phyloP scores from a whole-genome alignment of 1,140 invertebrate species.

The Drosophila sp. region DNA sequence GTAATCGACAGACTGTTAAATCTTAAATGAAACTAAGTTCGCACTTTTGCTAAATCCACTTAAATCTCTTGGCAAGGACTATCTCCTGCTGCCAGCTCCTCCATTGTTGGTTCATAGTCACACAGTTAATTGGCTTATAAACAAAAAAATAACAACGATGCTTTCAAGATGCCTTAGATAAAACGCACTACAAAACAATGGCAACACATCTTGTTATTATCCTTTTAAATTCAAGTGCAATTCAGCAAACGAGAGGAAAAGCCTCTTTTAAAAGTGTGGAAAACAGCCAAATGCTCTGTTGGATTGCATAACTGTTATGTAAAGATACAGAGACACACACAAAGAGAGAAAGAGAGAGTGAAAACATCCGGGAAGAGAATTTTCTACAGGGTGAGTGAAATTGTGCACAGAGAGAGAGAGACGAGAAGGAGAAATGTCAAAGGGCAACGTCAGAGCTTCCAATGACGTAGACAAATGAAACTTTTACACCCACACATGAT shows the following conservation, averaged over 20 bases:
- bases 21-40: not conserved
- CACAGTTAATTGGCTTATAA: slow-evolving; percentile 20
- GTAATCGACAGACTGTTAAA: not conserved
- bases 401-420: slow-evolving; percentile 23
- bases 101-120: slow-evolving; percentile 13
- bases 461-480: slow-evolving; percentile 59
- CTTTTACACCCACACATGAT: slow-evolving; percentile 36
- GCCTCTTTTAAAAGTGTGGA: slow-evolving; percentile 32
- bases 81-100: not conserved
- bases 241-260: slow-evolving; percentile 26
- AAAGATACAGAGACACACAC: slow-evolving; percentile 33
- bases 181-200: slow-evolving; percentile 52
- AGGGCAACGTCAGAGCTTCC: slow-evolving; percentile 44
- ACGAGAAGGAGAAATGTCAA: slow-evolving; percentile 60
- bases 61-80: not conserved
- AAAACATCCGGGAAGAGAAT: slow-evolving; percentile 24
- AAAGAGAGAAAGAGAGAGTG: slow-evolving; percentile 5
- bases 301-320: slow-evolving; percentile 71
- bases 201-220: slow-evolving; percentile 48
- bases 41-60: not conserved
- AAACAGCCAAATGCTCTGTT: slow-evolving; percentile 36
- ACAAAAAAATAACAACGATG: slow-evolving; percentile 18
- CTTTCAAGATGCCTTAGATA: slow-evolving; percentile 25
- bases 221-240: slow-evolving; percentile 70
- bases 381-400: slow-evolving; percentile 29